These are phyloP conservation scores for Anhinga rufa DNA, from an alignment of 2,113 vertebrate species.

Conservation along the genomic window DNA sequence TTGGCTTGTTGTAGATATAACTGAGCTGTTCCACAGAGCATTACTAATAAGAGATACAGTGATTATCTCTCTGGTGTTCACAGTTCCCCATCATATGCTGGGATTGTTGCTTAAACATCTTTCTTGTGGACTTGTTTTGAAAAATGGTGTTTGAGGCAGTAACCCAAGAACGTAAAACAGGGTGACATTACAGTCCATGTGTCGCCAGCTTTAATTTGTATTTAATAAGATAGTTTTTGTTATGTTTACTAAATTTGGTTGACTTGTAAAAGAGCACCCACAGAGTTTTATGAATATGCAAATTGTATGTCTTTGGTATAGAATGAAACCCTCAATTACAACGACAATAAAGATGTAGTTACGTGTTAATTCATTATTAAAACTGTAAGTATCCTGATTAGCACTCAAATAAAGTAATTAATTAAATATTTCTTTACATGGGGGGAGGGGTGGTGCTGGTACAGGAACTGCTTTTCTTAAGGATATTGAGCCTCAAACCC, in stretches of 20 bases:
- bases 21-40: background rate
- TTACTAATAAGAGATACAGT: conserved; percentile 22
- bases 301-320: conserved; percentile 42
- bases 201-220: conserved; percentile 49
- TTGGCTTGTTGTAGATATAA: background rate
- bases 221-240: conserved; percentile 54
- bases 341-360: conserved; percentile 44
- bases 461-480: background rate
- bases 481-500: background rate
- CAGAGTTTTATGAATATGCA: conserved; percentile 54
- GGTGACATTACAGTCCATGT: background rate
- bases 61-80: conserved; percentile 34
- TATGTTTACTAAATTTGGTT: conserved; percentile 53
- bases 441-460: background rate
- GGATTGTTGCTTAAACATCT: conserved; percentile 28
- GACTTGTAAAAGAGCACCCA: conserved; percentile 48
- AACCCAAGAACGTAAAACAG: background rate
- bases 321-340: conserved; percentile 47
- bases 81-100: background rate
- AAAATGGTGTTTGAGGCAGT: conserved; percentile 23
- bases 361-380: conserved; percentile 60
- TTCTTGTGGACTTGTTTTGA: conserved; percentile 27
- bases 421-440: background rate
- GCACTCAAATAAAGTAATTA: conserved; percentile 15
- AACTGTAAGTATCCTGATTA: conserved; percentile 27